Evolutionary conservation across 2,888 invertebrate species (phyloP).

Genomic region (Drosophila putrida): DNA sequence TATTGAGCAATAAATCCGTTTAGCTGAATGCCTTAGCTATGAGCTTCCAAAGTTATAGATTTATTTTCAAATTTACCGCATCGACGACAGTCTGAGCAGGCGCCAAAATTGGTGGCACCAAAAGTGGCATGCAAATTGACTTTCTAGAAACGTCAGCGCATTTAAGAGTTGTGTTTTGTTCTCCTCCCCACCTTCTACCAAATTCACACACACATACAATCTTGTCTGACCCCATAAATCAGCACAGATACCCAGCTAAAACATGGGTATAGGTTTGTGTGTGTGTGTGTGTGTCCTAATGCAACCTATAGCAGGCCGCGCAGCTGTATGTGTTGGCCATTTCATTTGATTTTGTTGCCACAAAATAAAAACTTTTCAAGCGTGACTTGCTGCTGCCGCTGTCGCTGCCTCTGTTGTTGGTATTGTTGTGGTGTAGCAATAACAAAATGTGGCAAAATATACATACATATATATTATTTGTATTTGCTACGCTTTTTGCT

Average conservation of each 20-base stretch:
- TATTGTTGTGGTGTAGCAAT: slow-evolving; percentile 63
- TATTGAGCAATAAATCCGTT: slow-evolving; percentile 67
- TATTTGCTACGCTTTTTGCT: slow-evolving; percentile 65
- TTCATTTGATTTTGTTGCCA: slow-evolving; percentile 76
- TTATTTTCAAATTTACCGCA: slow-evolving; percentile 81
- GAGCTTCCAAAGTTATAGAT: slow-evolving; percentile 46
- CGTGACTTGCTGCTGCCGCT: slow-evolving; percentile 69
- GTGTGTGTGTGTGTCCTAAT: slow-evolving; percentile 50
- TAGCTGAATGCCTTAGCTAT: slow-evolving; percentile 42
- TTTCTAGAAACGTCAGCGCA: slow-evolving; percentile 67
- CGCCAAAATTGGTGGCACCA: slow-evolving; percentile 31
- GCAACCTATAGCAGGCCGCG: slow-evolving; percentile 53
- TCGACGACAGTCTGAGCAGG: slow-evolving; percentile 66
- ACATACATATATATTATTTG: slow-evolving; percentile 62
- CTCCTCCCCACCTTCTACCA: slow-evolving; percentile 6
- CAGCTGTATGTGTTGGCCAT: slow-evolving; percentile 64
- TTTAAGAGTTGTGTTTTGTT: slow-evolving; percentile 48
- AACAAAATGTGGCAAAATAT: slow-evolving; percentile 73
- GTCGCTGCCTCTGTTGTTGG: slow-evolving; percentile 14
- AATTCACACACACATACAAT: slow-evolving; percentile 12
- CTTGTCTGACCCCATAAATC: slow-evolving; percentile 67
- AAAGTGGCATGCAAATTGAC: slow-evolving; percentile 80
- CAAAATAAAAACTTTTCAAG: slow-evolving; percentile 77
- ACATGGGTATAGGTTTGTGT: slow-evolving; percentile 24
- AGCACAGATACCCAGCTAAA: slow-evolving; percentile 64